phyloP scores from a whole-genome alignment of 2,888 invertebrate genomes.

The Hymenopus coronatus region DNA sequence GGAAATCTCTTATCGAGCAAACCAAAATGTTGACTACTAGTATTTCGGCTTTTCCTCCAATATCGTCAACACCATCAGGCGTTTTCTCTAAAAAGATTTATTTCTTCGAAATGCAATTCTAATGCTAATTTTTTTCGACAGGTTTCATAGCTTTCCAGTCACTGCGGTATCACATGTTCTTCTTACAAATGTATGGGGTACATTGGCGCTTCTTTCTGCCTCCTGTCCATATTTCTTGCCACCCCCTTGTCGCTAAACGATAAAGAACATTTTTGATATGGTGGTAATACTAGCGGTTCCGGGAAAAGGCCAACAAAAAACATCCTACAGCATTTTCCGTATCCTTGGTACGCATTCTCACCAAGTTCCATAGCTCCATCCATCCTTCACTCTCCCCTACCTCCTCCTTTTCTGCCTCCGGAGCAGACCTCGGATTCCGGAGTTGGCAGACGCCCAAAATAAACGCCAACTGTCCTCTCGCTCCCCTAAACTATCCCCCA shows the following conservation, averaged over 20 bases:
- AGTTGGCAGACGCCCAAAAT: conserved; percentile 29
- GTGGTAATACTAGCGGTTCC: background rate
- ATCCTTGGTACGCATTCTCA: conserved; percentile 6
- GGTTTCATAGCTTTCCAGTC: background rate
- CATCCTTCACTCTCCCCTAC: background rate
- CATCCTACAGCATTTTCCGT: conserved; percentile 28
- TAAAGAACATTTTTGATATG: conserved; percentile 24
- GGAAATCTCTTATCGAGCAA: too few relatives aligned
- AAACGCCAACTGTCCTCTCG: conserved; percentile 18
- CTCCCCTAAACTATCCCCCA: background rate
- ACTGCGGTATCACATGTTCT: background rate
- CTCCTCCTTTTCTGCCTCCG: background rate
- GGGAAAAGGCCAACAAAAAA: conserved; percentile 17
- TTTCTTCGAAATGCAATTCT: background rate
- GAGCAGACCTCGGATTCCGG: conserved; percentile 22
- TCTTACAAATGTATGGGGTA: background rate
- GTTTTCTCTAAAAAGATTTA: background rate
- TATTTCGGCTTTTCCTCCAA: too few relatives aligned
- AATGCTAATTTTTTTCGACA: background rate
- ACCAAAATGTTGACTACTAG: too few relatives aligned
- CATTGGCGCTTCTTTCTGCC: background rate
- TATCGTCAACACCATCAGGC: too few relatives aligned
- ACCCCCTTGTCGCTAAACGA: conserved; percentile 27
- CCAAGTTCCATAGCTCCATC: background rate
- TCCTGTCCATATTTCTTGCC: background rate